Base-by-base conservation (phyloP, 1,140 invertebrate genomes). In the Hylaeus anthracinus region DNA sequence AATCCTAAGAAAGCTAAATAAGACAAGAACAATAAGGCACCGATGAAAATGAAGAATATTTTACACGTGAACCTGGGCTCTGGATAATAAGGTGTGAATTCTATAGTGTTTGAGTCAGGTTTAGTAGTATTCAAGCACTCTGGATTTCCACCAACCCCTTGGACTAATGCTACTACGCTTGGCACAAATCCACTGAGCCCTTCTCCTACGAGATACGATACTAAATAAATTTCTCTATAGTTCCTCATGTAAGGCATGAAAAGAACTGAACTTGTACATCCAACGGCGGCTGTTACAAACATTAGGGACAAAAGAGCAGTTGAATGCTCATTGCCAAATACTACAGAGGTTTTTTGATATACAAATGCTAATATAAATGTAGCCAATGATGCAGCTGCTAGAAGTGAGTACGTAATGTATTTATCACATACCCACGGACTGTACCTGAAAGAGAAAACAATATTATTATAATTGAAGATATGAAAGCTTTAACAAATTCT, bases 231-330 rank as follows among this genome's bases (percentile, higher is more conserved):
- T 84, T 96, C 95, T 86, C 96, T 95, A 84, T 97, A 98, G 67
- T 95, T 94, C 51, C 97, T 95, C 96, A 99, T 97, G 90, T 97
- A 99, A 0, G 98, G 98, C 88, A 98, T 96, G 90, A 98, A 99
- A 1, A 96, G 93, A 41, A 99, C 98, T 0, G 98, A 98, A 83
- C 98, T 98, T 0, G 98, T 98, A 90, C 98, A 98, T 77, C 98
- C 98, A 15, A 98, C 97, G 0, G 98, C 90, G 0, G 98, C 96
- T 55, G 97, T 95, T 74, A 96, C 95, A 88, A 98, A 98, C 65
- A 97, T 96, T 0, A 99, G 88, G 15, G 95, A 88, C 1, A 98
- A 94, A 1, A 99, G 94, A 0, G 96, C 94, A 0, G 96, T 93
- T 14, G 97, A 98, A 82, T 96, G 96, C 12, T 95, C 90, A 1